phyloP scores from a whole-genome alignment of 2,888 invertebrate genomes.

The Rhagonycha lutea region DNA sequence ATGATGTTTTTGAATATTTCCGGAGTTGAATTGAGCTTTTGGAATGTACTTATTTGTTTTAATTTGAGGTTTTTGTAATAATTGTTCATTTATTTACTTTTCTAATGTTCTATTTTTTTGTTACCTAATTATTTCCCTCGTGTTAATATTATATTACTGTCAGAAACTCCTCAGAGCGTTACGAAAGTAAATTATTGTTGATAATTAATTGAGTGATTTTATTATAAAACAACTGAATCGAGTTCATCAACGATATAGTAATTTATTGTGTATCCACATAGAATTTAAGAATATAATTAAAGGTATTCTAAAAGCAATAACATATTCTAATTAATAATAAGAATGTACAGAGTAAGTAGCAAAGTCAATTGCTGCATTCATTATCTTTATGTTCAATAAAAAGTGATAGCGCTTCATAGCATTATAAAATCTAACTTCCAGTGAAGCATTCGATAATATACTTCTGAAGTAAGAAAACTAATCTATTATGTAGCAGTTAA shows the following conservation, averaged over 20 bases:
- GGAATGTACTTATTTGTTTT: too few relatives aligned
- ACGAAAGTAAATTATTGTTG: background rate
- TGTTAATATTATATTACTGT: background rate
- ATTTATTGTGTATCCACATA: background rate
- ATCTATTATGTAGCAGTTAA: too few relatives aligned
- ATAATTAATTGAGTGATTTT: background rate
- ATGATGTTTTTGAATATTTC: too few relatives aligned
- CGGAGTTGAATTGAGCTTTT: too few relatives aligned
- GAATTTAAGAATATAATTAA: background rate
- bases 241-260: background rate
- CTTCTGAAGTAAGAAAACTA: too few relatives aligned
- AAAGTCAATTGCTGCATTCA: background rate
- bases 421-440: background rate
- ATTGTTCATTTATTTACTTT: background rate
- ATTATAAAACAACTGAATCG: background rate
- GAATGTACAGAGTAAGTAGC: too few relatives aligned
- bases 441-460: background rate
- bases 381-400: background rate
- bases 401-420: background rate
- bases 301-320: too few relatives aligned
- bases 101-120: too few relatives aligned
- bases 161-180: background rate
- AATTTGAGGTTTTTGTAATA: background rate
- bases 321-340: too few relatives aligned
- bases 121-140: too few relatives aligned